Conservation (phyloP, 2,113 vertebrate genomes). For the Pyrgilauda ruficollis region DNA sequence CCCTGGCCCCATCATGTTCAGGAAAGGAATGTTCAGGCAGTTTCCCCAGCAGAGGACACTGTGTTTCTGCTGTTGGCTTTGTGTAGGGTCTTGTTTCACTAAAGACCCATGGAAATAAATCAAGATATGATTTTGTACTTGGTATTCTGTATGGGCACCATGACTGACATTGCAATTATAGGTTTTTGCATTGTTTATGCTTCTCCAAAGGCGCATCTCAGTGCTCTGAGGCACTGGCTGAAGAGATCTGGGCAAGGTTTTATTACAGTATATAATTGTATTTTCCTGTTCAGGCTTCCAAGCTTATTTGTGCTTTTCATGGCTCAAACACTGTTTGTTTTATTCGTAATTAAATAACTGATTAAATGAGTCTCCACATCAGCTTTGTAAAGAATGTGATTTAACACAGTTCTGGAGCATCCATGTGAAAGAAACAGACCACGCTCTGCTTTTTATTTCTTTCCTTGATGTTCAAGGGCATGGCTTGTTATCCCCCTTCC, state of each 20-base stretch:
- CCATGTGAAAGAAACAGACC: background rate
- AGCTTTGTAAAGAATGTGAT: constrained; percentile 29
- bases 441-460: background rate
- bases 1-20: background rate
- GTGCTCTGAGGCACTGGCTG: constrained; percentile 50
- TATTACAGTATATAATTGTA: constrained; percentile 63
- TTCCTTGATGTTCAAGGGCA: background rate
- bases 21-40: background rate
- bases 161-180: constrained; percentile 81
- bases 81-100: background rate
- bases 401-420: background rate
- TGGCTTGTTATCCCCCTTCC: background rate
- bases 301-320: constrained; percentile 10
- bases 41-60: constrained; percentile 70
- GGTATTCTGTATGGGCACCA: constrained; percentile 68
- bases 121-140: constrained; percentile 66
- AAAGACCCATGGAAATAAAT: constrained; percentile 42
- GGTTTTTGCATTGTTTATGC: constrained; percentile 77
- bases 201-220: constrained; percentile 60
- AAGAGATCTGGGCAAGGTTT: constrained; percentile 50
- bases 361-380: constrained; percentile 47
- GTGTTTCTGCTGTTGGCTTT: constrained; percentile 43
- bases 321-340: constrained; percentile 18
- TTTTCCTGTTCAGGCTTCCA: constrained; percentile 46
- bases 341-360: constrained; percentile 65